Evolutionary conservation across 2,113 vertebrate genomes (phyloP), one percentile per base, ranked within the genome.

Genomic region (Chaetops frenatus): DNA sequence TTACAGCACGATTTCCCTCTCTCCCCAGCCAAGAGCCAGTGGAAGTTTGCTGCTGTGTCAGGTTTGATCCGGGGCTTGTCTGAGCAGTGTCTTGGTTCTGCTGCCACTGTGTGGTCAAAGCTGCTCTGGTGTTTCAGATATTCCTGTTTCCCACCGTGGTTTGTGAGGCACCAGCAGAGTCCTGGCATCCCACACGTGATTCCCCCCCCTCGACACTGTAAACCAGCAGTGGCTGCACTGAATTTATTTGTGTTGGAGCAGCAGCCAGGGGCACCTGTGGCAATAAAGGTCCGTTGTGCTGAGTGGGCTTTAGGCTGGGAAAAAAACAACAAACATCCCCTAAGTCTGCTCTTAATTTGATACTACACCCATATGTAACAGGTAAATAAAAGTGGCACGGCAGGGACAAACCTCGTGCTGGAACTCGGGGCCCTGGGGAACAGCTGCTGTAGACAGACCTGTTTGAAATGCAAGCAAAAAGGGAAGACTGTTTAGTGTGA

Each of bases 61-160:
- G 3, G 27, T 51, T 70, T 57, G 57, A 20, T 35, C 1, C 12
- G 4, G 65, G 33, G 47, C n/a, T 87, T 6, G 13, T 12, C 66
- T 33, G 57, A 94, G 48, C 92, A 91, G 94, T 9, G 38, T 96
- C 92, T 96, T 95, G 96, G 72, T 88, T 97, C 90, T 97, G 95
- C 97, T 97, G 97, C 96, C 96, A 74, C 97, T 80, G 51, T 96
- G 97, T 97, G 97, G 97, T 57, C 88, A 84, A 61, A 97, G 31
- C 42, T 3, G 69, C 67, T 45, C 82, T 74, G 82, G 12, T 82
- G 65, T 76, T 76, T 35, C 92, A 90, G 67, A 48, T 90, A 14
- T 57, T 74, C 15, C 29, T 6, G 19, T 7, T 61, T 38, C 64
- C 51, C 7, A 3, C 28, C 11, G 1, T 0, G 71, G 3, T 40